A percentile compares a stretch with the other conserved stretches of the same genome.
These are phyloP conservation scores for Neopipo cinnamomea DNA, from an alignment of 2,113 vertebrate genomes.

Conservation along the genomic window DNA sequence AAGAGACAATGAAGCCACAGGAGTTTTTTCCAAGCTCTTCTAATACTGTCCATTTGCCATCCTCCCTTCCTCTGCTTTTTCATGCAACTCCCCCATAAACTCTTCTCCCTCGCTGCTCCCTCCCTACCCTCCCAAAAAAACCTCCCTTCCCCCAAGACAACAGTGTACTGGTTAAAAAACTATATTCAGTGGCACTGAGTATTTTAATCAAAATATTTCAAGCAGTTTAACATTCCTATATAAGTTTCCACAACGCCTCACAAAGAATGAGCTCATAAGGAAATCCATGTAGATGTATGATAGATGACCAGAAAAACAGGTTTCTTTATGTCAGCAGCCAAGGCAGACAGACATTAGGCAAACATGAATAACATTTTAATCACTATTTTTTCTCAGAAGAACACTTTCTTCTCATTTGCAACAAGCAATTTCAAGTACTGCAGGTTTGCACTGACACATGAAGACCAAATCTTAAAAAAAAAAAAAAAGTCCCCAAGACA, in stretches of 20 bases:
- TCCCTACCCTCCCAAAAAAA: not conserved
- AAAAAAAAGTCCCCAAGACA: not conserved
- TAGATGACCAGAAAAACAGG: constrained; percentile 78
- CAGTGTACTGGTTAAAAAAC: constrained; percentile 28
- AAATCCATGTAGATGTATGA: constrained; percentile 71
- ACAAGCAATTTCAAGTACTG: constrained; percentile 40
- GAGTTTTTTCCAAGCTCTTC: constrained; percentile 78
- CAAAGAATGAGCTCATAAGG: constrained; percentile 71
- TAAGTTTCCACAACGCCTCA: constrained; percentile 60
- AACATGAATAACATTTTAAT: constrained; percentile 59
- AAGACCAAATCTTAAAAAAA: not conserved
- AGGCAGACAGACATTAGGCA: constrained; percentile 52
- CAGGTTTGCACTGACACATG: constrained; percentile 30
- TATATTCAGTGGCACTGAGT: constrained; percentile 18
- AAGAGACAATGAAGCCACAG: constrained; percentile 79
- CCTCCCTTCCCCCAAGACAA: not conserved
- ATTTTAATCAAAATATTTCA: constrained; percentile 77
- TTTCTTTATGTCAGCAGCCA: constrained; percentile 64
- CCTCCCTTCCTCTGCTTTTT: constrained; percentile 64
- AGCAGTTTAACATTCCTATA: constrained; percentile 72
- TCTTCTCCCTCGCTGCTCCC: not conserved
- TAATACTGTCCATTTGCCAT: constrained; percentile 68
- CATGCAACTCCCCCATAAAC: not conserved
- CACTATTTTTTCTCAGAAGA: constrained; percentile 43
- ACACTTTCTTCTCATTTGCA: constrained; percentile 55